Conservation (phyloP, 2,113 vertebrate species). For the Nibea coibor region DNA sequence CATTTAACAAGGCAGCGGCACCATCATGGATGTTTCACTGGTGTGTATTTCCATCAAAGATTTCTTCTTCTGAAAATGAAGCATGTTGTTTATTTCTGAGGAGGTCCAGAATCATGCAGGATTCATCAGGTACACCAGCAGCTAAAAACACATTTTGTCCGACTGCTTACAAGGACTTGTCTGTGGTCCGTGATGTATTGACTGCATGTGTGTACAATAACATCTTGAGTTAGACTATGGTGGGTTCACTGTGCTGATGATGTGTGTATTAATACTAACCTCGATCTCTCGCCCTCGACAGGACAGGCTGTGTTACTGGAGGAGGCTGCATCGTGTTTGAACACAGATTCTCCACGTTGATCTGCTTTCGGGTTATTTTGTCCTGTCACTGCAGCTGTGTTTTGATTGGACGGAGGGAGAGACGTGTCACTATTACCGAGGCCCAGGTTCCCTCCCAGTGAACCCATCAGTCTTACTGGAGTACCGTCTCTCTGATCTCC, state of each 20-base stretch:
- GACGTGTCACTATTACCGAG: neutral
- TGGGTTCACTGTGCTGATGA: too few relatives aligned
- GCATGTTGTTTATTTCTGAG: too few relatives aligned
- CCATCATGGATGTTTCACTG: too few relatives aligned
- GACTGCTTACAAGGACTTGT: neutral
- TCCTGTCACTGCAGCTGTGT: neutral
- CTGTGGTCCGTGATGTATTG: neutral
- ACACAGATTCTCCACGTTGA: neutral
- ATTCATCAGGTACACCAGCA: too few relatives aligned
- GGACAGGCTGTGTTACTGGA: constrained; percentile 4
- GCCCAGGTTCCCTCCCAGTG: neutral
- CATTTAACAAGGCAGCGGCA: too few relatives aligned
- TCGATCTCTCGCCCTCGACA: constrained; percentile 4
- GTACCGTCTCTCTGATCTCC: neutral
- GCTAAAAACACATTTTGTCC: too few relatives aligned
- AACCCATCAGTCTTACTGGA: neutral
- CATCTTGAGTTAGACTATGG: too few relatives aligned
- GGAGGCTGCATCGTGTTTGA: neutral
- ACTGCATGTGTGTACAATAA: neutral
- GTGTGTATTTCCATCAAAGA: too few relatives aligned
- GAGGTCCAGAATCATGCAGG: too few relatives aligned
- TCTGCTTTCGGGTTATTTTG: neutral
- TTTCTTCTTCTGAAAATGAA: too few relatives aligned
- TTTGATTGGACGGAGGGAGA: neutral
- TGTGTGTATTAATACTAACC: constrained; percentile 36